Evolutionary conservation across 2,888 invertebrate genomes (phyloP).

Genomic region (Clanis bilineata): DNA sequence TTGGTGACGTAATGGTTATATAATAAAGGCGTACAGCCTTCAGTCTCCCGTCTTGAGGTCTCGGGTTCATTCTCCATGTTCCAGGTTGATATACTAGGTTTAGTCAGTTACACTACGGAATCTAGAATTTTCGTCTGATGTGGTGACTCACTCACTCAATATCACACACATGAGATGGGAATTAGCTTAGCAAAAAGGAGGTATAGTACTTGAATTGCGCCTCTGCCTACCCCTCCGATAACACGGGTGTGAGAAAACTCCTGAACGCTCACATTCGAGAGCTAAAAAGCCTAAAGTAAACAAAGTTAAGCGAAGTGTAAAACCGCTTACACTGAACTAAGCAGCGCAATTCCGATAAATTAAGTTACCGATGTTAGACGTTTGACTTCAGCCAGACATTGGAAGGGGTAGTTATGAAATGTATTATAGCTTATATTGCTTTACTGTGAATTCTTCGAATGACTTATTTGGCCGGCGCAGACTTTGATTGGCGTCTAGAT

Average conservation of each 20-base stretch:
- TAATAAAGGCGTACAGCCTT: too few relatives aligned
- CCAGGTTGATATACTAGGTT: too few relatives aligned
- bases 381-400: conserved; percentile 20
- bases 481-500: not conserved
- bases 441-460: not conserved
- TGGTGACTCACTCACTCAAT: too few relatives aligned
- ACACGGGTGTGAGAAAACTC: not conserved
- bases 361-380: conserved; percentile 37
- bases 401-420: conserved; percentile 16
- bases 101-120: too few relatives aligned
- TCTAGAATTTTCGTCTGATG: too few relatives aligned
- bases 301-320: conserved; percentile 47
- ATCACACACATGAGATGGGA: too few relatives aligned
- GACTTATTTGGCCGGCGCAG: not conserved
- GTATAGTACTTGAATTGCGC: too few relatives aligned
- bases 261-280: conserved; percentile 20
- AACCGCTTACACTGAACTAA: conserved; percentile 41
- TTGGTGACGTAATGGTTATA: too few relatives aligned
- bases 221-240: too few relatives aligned
- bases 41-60: too few relatives aligned
- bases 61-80: too few relatives aligned
- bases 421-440: not conserved
- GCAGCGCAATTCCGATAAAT: conserved; percentile 43
- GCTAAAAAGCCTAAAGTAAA: conserved; percentile 41
- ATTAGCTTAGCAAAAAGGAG: too few relatives aligned